A percentile compares a stretch with the other conserved stretches of the same genome.
phyloP scores from a whole-genome alignment of 1,140 invertebrate species.

The Papilio xuthus region DNA sequence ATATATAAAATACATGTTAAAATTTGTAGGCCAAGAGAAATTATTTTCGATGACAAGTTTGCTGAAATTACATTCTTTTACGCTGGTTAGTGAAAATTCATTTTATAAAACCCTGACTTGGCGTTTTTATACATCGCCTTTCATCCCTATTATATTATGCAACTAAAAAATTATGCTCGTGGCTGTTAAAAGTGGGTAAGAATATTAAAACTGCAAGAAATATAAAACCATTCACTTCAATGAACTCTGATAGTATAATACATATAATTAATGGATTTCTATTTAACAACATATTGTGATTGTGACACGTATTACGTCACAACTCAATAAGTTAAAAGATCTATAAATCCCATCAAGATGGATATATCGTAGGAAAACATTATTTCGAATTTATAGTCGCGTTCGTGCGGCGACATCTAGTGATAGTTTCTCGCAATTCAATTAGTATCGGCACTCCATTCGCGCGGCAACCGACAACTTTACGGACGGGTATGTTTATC shows the following conservation, averaged over 20 bases:
- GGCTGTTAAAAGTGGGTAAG: background rate
- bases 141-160: constrained; percentile 19
- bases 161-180: constrained; percentile 4
- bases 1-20: constrained; percentile 28
- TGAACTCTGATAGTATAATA: background rate
- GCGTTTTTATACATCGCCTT: constrained; percentile 5
- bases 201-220: background rate
- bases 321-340: too few relatives aligned
- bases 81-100: constrained; percentile 9
- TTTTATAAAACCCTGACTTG: constrained; percentile 5
- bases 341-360: background rate
- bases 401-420: background rate
- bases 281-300: too few relatives aligned
- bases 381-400: background rate
- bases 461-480: constrained; percentile 4
- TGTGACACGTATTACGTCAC: too few relatives aligned
- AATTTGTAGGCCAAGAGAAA: constrained; percentile 23
- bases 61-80: constrained; percentile 30
- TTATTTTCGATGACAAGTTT: constrained; percentile 24
- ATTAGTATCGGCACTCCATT: constrained; percentile 20
- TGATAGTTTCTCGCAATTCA: background rate
- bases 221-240: background rate
- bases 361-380: background rate
- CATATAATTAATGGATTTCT: background rate
- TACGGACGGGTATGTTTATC: background rate